Base-by-base conservation (phyloP, 2,113 vertebrate genomes). In the Callaeas wilsoni region DNA sequence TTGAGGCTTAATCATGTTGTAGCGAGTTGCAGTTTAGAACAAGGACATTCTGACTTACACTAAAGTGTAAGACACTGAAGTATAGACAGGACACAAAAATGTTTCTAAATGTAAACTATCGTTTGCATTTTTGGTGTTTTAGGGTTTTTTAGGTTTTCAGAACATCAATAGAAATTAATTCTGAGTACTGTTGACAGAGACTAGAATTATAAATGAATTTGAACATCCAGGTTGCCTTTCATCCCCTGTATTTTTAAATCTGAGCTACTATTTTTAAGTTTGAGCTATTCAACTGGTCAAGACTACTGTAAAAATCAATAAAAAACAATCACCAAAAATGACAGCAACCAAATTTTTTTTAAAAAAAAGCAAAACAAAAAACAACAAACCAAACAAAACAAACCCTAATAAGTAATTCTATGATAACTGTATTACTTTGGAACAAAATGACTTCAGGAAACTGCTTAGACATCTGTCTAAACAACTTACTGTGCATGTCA, bases 1-100 rank as follows among this genome's bases (percentile, higher is more conserved):
- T 32, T 2, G 4, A 76, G 12, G 23, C 3, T 37, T 12, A 77
- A 41, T 19, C 10, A 32, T 1, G 0, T 46, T 59, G 19, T 30
- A 70, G 8, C 6, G 89, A 33, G 53, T 71, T 41, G 57, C 37
- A 57, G 2, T 63, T 78, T 52, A 79, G 16, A 65, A 46, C 1
- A 1, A 47, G 21, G 15, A 74, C 73, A 50, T 9, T 44, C 2
- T 74, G 10, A 56, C 7, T 62, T 30, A 4, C 4, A 30, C 18
- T 39, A 13, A 79, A 62, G 5, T 33, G 42, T 47, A 23, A 13
- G 52, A 35, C 1, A 1, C 9, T 37, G 26, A 55, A 55, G 6
- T 63, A 46, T 0, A 2, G 4, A 33, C 4, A 42, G 30, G 21
- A 42, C 12, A 63, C 9, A 57, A 62, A 65, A 53, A 33, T 35